phyloP scores from a whole-genome alignment of 2,113 vertebrate species.

The Peromyscus leucopus region DNA sequence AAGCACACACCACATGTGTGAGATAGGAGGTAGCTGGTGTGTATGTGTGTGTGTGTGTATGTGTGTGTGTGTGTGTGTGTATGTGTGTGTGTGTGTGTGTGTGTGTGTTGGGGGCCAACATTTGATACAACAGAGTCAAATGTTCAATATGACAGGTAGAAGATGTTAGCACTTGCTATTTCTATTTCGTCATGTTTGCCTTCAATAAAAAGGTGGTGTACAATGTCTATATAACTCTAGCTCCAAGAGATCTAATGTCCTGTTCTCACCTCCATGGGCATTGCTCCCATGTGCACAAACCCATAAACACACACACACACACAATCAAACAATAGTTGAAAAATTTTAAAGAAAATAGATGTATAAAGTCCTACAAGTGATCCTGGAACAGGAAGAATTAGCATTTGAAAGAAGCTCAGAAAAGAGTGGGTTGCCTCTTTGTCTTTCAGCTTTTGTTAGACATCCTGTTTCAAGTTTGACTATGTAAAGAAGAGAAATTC shows the following conservation, averaged over 20 bases:
- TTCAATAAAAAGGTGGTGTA: neutral
- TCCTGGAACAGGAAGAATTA: neutral
- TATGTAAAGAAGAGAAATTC: neutral
- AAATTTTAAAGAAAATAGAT: neutral
- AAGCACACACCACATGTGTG: neutral
- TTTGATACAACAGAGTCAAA: no score
- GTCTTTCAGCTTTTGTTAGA: slow-evolving; percentile 30
- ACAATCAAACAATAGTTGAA: neutral
- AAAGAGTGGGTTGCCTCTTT: neutral
- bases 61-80: neutral
- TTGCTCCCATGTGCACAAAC: neutral
- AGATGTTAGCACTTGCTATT: neutral
- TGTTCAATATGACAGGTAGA: neutral
- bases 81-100: neutral
- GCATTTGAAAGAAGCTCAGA: neutral
- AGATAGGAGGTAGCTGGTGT: neutral
- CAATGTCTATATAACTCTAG: neutral
- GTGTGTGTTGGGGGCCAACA: neutral
- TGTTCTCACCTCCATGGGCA: neutral
- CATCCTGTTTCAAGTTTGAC: neutral
- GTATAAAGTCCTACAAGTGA: neutral
- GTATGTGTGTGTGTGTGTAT: neutral
- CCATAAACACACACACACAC: neutral
- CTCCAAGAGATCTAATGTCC: neutral
- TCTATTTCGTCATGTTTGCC: neutral